Percentiles rank a stretch among this genome's conserved stretches.
Conservation (phyloP, 2,888 invertebrate species). For the Polymixis lichenea region DNA sequence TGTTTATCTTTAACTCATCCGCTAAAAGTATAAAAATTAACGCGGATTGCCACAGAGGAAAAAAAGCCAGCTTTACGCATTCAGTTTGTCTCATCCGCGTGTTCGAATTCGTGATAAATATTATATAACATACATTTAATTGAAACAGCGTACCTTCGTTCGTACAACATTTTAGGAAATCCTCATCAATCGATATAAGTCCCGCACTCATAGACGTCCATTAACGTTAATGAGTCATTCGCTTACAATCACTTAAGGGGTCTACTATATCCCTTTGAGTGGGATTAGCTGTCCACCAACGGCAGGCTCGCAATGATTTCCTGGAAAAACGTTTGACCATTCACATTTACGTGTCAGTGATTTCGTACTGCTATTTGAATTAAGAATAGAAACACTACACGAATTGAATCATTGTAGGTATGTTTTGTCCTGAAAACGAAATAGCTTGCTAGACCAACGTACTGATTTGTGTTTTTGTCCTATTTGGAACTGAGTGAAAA, state of each 20-base stretch:
- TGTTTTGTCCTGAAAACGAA: neutral
- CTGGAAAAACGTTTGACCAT: neutral
- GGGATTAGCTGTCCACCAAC: constrained; percentile 15
- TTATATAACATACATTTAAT: neutral
- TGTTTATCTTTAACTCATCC: neutral
- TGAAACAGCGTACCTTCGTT: neutral
- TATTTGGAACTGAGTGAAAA: neutral
- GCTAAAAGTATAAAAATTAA: neutral
- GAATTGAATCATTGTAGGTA: neutral
- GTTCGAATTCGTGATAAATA: neutral
- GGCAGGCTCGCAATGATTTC: constrained; percentile 1
- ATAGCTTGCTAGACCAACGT: neutral
- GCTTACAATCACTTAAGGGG: constrained; percentile 32
- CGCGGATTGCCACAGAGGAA: neutral
- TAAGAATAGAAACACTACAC: neutral
- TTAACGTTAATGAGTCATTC: constrained; percentile 45
- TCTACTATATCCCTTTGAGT: constrained; percentile 29
- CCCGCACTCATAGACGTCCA: constrained; percentile 5
- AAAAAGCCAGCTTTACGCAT: neutral
- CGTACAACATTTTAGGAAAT: too few relatives aligned
- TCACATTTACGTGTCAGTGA: neutral
- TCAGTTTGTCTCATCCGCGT: neutral
- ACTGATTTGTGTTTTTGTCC: neutral
- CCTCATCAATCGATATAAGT: constrained; percentile 19
- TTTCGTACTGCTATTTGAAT: constrained; percentile 1